These are phyloP conservation scores for Entomyzon cyanotis DNA, from an alignment of 2,113 vertebrate genomes.

Conservation along the genomic window DNA sequence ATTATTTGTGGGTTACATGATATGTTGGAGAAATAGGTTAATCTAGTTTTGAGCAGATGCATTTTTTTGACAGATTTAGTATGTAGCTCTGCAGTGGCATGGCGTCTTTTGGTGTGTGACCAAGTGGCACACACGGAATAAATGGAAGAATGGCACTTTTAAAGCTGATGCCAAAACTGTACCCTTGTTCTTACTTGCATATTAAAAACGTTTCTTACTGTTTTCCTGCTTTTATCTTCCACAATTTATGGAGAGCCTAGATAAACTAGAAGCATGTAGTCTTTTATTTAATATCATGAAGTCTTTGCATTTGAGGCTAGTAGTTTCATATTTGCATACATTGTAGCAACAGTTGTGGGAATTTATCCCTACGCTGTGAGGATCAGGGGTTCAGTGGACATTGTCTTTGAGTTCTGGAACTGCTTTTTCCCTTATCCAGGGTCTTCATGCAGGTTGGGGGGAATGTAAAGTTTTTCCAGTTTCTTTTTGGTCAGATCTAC, in stretches of 20 bases:
- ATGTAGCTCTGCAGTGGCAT: background rate
- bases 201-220: background rate
- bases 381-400: background rate
- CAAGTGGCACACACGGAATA: background rate
- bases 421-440: background rate
- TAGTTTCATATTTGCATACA: background rate
- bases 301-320: background rate
- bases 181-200: background rate
- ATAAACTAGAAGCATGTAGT: background rate
- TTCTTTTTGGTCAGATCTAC: background rate
- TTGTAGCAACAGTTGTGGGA: background rate
- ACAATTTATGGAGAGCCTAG: background rate
- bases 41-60: background rate
- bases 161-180: background rate
- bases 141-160: background rate
- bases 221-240: background rate
- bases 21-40: background rate
- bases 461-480: background rate
- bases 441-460: background rate
- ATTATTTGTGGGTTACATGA: background rate
- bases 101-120: background rate
- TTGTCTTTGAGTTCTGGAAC: background rate
- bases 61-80: background rate
- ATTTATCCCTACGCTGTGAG: background rate
- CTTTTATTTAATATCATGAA: background rate